Evolutionary conservation across 2,888 invertebrate species (phyloP), one percentile per base, ranked within the genome.

Genomic region (Meganola albula): DNA sequence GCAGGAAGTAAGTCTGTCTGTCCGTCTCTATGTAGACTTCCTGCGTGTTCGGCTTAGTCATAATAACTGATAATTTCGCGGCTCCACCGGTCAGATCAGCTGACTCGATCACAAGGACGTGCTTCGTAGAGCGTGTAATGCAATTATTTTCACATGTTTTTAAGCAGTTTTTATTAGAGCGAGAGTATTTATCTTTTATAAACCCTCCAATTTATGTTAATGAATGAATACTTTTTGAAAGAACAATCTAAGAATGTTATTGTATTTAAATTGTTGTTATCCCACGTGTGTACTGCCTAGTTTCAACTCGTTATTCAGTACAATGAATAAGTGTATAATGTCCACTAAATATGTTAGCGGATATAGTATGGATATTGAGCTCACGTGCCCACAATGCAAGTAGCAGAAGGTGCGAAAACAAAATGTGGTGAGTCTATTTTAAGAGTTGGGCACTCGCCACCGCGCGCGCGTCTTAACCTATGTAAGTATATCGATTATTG

Each of bases 371-470:
- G 33, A 46, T 46, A 38, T 38, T 45, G 31, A 18, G 25, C 44
- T 54, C 78, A 76, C 75, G 68, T 77, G 79, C 78, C 67, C 74
- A 71, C 70, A 71, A 66, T 74, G 58, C 65, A 67, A 54, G 62
- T 57, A 49, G 58, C 59, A 58, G 67, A 66, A 77, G 77, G 77
- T 76, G 76, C 65, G 69, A 72, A 69, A 71, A 69, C 74, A 62
- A 63, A 65, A 63, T 58, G 57, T 61, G 55, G 50, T 53, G 50
- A 43, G 38, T 58, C 75, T 79, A 82, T 78, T 82, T 78, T 59
- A 44, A 65, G 63, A 66, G 27, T 75, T 83, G 83, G 83, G 82
- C 53, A 37, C 31, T 34, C 46, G 73, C 83, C 80, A 82, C 56
- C 39, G 63, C 59, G 54, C 54, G 50, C 58, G 46, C 56, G 41